Evolutionary conservation across 1,140 invertebrate genomes (phyloP).

Genomic region (Drosophila repleta): DNA sequence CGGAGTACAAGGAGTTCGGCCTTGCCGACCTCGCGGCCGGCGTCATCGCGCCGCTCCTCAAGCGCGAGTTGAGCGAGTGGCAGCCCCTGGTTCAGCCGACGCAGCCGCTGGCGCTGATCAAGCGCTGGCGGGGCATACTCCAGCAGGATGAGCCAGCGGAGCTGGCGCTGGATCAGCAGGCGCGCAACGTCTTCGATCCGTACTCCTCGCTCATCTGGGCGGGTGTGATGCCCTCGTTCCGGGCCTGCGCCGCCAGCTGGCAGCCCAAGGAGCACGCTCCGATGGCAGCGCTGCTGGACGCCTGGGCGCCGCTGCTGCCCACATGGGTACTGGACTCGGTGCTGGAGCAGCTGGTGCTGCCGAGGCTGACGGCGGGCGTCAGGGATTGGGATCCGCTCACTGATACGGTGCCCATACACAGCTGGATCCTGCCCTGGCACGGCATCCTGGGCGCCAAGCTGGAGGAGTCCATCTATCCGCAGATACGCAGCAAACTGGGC

Average conservation of each 20-base stretch:
- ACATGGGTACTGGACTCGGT: constrained; percentile 93
- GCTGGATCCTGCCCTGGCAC: constrained; percentile 98
- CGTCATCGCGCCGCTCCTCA: constrained; percentile 88
- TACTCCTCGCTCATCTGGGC: constrained; percentile 95
- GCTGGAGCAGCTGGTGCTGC: constrained; percentile 92
- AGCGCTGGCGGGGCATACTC: constrained; percentile 89
- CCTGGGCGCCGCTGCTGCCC: constrained; percentile 92
- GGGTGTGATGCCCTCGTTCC: constrained; percentile 91
- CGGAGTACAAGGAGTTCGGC: constrained; percentile 87
- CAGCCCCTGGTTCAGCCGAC: constrained; percentile 88
- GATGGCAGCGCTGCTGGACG: constrained; percentile 91
- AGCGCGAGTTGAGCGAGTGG: constrained; percentile 89
- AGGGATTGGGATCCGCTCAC: constrained; percentile 97
- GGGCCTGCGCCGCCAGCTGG: constrained; percentile 86
- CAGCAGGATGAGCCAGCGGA: constrained; percentile 55
- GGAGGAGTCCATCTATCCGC: constrained; percentile 93
- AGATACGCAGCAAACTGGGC: constrained; percentile 95
- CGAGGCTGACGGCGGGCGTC: constrained; percentile 91
- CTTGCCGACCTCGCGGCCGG: constrained; percentile 88
- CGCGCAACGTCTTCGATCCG: constrained; percentile 87
- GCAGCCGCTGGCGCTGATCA: constrained; percentile 87
- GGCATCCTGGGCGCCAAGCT: constrained; percentile 85
- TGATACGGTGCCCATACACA: constrained; percentile 96
- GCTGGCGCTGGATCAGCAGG: constrained; percentile 73
- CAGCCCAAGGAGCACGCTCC: constrained; percentile 89